A percentile compares a stretch with the other conserved stretches of the same genome.
Conservation (phyloP, 2,797 vertebrate genomes). For the Sebastes aleutianus region DNA sequence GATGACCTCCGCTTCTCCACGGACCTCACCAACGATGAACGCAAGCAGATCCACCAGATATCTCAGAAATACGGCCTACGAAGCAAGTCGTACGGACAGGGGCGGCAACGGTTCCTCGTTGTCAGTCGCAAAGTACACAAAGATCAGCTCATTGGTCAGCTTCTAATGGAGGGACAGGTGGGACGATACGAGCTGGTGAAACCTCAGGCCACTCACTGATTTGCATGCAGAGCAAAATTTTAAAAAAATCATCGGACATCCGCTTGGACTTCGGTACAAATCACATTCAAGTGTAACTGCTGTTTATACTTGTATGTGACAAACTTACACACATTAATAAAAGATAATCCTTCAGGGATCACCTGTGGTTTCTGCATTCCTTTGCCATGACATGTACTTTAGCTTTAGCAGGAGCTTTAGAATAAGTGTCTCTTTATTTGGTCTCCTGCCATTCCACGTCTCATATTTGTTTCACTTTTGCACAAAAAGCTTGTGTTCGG, state of each 20-base stretch:
- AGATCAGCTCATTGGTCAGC: constrained; percentile 92
- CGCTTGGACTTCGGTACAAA: constrained; percentile 47
- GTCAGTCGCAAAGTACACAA: constrained; percentile 94
- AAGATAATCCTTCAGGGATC: constrained; percentile 55
- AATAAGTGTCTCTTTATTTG: constrained; percentile 12
- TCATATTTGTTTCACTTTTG: constrained; percentile 44
- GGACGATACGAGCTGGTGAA: constrained; percentile 95
- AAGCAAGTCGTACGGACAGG: constrained; percentile 96
- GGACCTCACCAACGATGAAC: constrained; percentile 94
- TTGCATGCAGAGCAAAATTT: constrained; percentile 50
- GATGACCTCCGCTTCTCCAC: constrained; percentile 96
- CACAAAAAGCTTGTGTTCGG: constrained; percentile 39
- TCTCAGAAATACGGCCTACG: constrained; percentile 93
- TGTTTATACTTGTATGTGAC: constrained; percentile 45
- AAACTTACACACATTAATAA: constrained; percentile 38
- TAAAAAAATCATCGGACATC: background rate
- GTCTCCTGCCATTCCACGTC: constrained; percentile 59
- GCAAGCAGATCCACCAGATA: constrained; percentile 95
- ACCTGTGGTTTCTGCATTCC: constrained; percentile 69
- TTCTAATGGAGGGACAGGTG: constrained; percentile 95
- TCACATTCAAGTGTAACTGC: constrained; percentile 52
- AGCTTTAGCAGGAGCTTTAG: constrained; percentile 43
- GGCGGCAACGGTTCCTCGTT: constrained; percentile 90
- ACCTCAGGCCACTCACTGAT: constrained; percentile 87
- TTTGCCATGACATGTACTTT: constrained; percentile 49